phyloP scores from a whole-genome alignment of 2,797 vertebrate species.

The Eidolon dupreanum region DNA sequence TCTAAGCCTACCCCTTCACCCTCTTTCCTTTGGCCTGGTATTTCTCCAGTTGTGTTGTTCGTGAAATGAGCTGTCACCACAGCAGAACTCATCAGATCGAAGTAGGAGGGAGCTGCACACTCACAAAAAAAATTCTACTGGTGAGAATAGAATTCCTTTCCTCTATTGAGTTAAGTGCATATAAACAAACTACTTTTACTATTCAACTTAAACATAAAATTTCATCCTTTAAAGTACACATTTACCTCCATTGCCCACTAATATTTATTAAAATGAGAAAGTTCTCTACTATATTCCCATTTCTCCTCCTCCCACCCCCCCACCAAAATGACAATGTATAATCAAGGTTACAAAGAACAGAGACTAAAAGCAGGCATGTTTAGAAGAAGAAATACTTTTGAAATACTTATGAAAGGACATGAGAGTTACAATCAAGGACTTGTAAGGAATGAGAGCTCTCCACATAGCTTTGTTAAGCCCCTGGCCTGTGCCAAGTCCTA shows the following conservation, averaged over 20 bases:
- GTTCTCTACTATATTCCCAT: not conserved
- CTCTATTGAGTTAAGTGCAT: not conserved
- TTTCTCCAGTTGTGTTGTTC: not conserved
- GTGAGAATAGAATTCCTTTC: not conserved
- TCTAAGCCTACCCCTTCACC: not conserved
- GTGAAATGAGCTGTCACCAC: not conserved
- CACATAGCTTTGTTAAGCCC: not conserved
- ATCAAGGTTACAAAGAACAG: not conserved
- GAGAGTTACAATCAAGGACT: not conserved
- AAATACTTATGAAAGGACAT: not conserved
- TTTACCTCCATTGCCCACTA: not conserved
- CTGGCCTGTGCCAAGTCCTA: not conserved
- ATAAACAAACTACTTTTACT: not conserved
- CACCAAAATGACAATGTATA: not conserved
- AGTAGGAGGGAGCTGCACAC: not conserved
- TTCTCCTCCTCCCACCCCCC: not conserved
- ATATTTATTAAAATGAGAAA: not conserved
- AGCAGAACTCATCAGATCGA: not conserved
- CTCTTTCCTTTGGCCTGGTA: not conserved
- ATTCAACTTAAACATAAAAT: not conserved
- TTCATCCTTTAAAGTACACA: not conserved
- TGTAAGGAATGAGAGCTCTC: not conserved
- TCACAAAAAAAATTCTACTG: not conserved
- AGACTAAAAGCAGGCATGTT: not conserved
- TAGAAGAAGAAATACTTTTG: not conserved